Conservation (phyloP, 2,888 invertebrate genomes). For the Timema podura region DNA sequence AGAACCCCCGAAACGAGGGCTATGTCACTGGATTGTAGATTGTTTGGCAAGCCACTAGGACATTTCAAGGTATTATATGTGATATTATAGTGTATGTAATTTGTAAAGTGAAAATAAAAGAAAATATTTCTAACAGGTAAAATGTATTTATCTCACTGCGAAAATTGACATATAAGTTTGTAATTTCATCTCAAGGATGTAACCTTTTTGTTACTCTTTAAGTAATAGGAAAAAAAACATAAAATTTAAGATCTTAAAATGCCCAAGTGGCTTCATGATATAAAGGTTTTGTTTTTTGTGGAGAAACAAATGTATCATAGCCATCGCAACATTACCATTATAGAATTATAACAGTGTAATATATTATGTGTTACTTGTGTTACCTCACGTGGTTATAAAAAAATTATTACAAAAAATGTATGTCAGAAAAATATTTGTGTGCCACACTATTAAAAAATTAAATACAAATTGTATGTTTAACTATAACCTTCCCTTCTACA, state of each 20-base stretch:
- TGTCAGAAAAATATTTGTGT: slow-evolving; percentile 29
- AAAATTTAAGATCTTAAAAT: slow-evolving; percentile 21
- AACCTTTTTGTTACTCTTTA: too few species aligned
- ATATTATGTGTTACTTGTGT: too few species aligned
- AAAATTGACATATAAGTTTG: too few species aligned
- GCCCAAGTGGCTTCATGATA: slow-evolving; percentile 19
- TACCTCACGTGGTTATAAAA: too few species aligned
- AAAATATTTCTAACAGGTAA: slow-evolving; percentile 18
- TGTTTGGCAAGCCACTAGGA: slow-evolving; percentile 22
- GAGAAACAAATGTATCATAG: too few species aligned
- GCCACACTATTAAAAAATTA: slow-evolving; percentile 28
- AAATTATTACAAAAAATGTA: slow-evolving; percentile 26
- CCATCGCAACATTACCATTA: too few species aligned
- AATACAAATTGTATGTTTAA: slow-evolving; percentile 26
- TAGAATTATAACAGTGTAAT: too few species aligned
- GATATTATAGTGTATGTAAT: slow-evolving; percentile 14
- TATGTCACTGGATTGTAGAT: slow-evolving; percentile 15
- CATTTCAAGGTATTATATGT: slow-evolving; percentile 26
- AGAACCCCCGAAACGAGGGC: slow-evolving; percentile 17
- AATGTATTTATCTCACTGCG: too few species aligned
- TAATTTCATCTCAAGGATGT: too few species aligned
- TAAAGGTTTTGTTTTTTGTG: too few species aligned
- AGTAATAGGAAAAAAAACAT: slow-evolving; percentile 14
- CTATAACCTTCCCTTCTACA: too few species aligned
- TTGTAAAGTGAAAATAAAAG: slow-evolving; percentile 14